phyloP scores from a whole-genome alignment of 2,888 invertebrate species.

The Mystacides longicornis region DNA sequence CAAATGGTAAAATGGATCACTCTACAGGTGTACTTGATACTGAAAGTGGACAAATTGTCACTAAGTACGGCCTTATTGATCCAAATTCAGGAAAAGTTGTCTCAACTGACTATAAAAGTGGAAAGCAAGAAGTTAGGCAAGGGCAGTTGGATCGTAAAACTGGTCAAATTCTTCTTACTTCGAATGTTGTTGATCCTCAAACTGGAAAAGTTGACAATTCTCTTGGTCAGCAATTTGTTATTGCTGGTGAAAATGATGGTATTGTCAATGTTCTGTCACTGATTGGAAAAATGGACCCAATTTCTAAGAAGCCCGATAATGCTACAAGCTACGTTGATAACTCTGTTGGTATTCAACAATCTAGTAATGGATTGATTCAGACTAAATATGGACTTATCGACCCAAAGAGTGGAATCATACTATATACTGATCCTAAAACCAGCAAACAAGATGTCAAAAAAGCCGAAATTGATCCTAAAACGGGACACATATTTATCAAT shows the following conservation, averaged over 20 bases:
- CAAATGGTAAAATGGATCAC: slow-evolving; percentile 46
- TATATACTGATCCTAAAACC: slow-evolving; percentile 51
- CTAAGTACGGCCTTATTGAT: slow-evolving; percentile 57
- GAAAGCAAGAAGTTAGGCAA: slow-evolving; percentile 56
- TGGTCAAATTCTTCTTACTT: slow-evolving; percentile 56
- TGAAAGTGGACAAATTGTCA: slow-evolving; percentile 56
- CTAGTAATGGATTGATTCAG: slow-evolving; percentile 38
- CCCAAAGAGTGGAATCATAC: slow-evolving; percentile 50
- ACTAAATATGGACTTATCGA: slow-evolving; percentile 52
- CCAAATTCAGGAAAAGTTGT: slow-evolving; percentile 56
- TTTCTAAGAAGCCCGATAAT: slow-evolving; percentile 45
- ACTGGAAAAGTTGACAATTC: slow-evolving; percentile 60
- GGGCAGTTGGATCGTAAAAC: slow-evolving; percentile 66
- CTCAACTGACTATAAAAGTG: slow-evolving; percentile 54
- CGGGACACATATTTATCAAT: slow-evolving; percentile 48
- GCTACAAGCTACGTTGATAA: slow-evolving; percentile 47
- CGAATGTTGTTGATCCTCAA: slow-evolving; percentile 56
- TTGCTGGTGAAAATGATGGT: slow-evolving; percentile 58
- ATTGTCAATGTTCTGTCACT: slow-evolving; percentile 59
- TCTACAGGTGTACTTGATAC: slow-evolving; percentile 52
- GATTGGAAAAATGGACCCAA: slow-evolving; percentile 48
- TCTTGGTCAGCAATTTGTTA: slow-evolving; percentile 59
- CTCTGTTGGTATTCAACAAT: slow-evolving; percentile 40
- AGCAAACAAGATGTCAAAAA: slow-evolving; percentile 57
- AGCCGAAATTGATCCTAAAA: slow-evolving; percentile 56